Base-by-base conservation (phyloP, 2,797 vertebrate genomes). In the Ceyx erithaca region DNA sequence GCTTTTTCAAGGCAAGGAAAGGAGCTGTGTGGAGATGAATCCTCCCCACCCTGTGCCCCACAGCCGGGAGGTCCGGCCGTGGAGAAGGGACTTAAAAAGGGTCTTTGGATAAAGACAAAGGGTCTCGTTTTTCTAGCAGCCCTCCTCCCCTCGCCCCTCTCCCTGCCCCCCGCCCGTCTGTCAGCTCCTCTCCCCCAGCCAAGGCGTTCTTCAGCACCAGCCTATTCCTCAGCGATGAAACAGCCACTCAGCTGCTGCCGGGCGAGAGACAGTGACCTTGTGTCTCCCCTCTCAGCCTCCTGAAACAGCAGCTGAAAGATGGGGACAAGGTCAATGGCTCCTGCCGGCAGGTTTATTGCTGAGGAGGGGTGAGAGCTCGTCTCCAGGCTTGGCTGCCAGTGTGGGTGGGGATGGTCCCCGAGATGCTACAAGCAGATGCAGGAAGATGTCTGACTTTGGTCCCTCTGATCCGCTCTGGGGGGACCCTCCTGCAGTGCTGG, bases 171-270 rank as follows among this genome's bases (percentile, higher is more conserved):
- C 19, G 12, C 40, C 63, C 9, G 55, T 96, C 94, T 87, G 67
- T 96, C 96, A 95, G 87, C 93, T 90, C 83, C 80, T 90, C 43
- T 71, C 9, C 17, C 66, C 17, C 1, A 7, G 85, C 93, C 89
- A 73, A 45, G 87, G 57, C 25, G 31, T 49, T 96, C 92, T 84
- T 95, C 91, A 94, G 95, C 95, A 89, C 93, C 89, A 88, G 83
- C 70, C 95, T 76, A 92, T 94, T 96, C 95, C 59, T 72, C 21
- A 22, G 95, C 66, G 92, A 96, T 94, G 95, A 96, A 96, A 96
- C 18, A 8, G 92, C 92, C 49, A 28, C 88, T 96, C 94, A 96
- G 93, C 84, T 10, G 1, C 70, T 70, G 88, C 87, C 20, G 23
- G 69, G 84, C 7, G 31, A 85, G 89, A 95, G 94, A 87, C 91